A percentile compares a stretch with the other conserved stretches of the same genome.
Conservation (phyloP, 2,888 invertebrate genomes). For the Caradrina kadenii region DNA sequence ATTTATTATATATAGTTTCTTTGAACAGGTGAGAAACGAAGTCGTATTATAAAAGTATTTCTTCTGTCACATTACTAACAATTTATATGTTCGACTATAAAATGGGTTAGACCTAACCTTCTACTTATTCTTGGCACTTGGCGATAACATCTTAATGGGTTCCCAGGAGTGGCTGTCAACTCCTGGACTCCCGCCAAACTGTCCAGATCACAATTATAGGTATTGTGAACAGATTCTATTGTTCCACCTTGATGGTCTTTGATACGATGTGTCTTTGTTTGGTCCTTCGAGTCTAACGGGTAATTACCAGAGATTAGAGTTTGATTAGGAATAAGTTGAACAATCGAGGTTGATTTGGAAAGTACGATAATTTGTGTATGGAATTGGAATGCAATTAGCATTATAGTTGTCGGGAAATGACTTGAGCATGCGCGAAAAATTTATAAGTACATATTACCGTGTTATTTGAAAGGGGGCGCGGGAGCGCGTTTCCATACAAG, state of each 20-base stretch:
- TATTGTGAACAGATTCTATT: conserved; percentile 58
- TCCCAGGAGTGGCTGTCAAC: conserved; percentile 67
- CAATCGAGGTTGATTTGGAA: conserved; percentile 2
- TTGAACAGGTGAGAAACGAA: too few relatives aligned
- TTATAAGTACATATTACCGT: too few relatives aligned
- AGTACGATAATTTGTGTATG: too few relatives aligned
- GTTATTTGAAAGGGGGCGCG: too few relatives aligned
- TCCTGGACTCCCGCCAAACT: conserved; percentile 63
- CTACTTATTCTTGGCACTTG: conserved; percentile 10
- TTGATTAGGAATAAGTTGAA: conserved; percentile 12
- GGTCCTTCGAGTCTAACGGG: conserved; percentile 8
- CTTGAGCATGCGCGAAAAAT: too few relatives aligned
- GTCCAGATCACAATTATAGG: conserved; percentile 61
- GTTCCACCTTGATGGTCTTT: conserved; percentile 45
- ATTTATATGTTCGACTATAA: neutral
- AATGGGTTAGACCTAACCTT: conserved; percentile 12
- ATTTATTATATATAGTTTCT: too few relatives aligned
- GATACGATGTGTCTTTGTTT: conserved; percentile 48
- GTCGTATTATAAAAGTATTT: too few relatives aligned
- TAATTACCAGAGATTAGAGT: conserved; percentile 13
- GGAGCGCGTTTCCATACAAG: too few relatives aligned
- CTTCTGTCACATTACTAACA: too few relatives aligned
- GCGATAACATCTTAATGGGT: conserved; percentile 67
- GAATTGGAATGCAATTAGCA: too few relatives aligned
- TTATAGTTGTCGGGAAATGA: too few relatives aligned